Percentiles rank a stretch among this genome's conserved stretches.
Conservation (phyloP, 2,888 invertebrate genomes). For the Polymixis flavicincta region DNA sequence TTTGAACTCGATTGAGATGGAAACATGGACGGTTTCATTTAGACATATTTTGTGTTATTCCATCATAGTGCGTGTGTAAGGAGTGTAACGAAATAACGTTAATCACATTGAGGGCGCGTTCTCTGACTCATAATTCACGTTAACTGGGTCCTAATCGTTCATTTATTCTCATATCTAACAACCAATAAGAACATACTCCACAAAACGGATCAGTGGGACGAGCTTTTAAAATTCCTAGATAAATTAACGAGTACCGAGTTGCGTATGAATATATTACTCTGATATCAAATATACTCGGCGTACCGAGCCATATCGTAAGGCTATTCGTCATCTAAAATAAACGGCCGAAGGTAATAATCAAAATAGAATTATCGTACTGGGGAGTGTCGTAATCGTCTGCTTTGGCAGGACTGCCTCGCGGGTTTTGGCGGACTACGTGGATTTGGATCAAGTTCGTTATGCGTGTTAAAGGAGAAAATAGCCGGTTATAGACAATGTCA, state of each 20-base stretch:
- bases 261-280: constrained; percentile 74
- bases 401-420: constrained; percentile 81
- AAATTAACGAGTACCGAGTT: constrained; percentile 80
- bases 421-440: constrained; percentile 78
- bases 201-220: constrained; percentile 74
- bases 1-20: constrained; percentile 15
- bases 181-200: constrained; percentile 52
- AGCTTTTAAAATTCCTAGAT: constrained; percentile 90
- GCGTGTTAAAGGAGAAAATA: constrained; percentile 64
- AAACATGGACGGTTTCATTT: neutral
- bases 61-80: constrained; percentile 2
- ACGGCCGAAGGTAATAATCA: constrained; percentile 90
- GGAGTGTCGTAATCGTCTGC: constrained; percentile 86
- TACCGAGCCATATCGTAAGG: constrained; percentile 79
- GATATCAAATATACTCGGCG: constrained; percentile 68
- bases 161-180: constrained; percentile 53
- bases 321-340: constrained; percentile 90
- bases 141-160: constrained; percentile 45
- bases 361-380: constrained; percentile 88
- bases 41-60: constrained; percentile 12
- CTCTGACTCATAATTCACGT: constrained; percentile 35
- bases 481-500: constrained; percentile 61
- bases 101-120: constrained; percentile 30
- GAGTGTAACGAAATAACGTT: constrained; percentile 21
- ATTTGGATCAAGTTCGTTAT: constrained; percentile 74